A percentile compares a stretch with the other conserved stretches of the same genome.
These are phyloP conservation scores for Serinus canaria DNA, from an alignment of 2,113 vertebrate species.

Conservation along the genomic window DNA sequence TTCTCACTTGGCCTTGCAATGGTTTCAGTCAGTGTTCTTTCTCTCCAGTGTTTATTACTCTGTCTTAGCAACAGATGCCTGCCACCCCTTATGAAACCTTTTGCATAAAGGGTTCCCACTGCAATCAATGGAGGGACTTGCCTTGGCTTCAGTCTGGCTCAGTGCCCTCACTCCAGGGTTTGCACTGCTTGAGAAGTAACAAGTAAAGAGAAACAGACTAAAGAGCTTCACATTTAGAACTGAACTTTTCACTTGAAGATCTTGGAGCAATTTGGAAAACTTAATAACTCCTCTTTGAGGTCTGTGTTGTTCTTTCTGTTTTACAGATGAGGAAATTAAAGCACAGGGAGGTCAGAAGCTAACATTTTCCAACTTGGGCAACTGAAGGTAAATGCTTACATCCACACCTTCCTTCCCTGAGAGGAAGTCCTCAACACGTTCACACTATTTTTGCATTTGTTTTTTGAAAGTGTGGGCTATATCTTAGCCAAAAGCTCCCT, in stretches of 20 bases:
- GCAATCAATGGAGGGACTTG: not conserved
- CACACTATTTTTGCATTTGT: not conserved
- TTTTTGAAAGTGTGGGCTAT: not conserved
- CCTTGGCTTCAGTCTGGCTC: not conserved
- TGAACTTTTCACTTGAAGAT: not conserved
- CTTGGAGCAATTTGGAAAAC: not conserved
- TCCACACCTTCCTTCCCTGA: not conserved
- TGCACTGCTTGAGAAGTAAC: not conserved
- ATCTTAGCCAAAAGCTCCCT: not conserved
- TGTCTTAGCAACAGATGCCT: not conserved
- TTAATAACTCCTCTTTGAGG: not conserved
- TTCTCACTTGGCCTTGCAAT: not conserved
- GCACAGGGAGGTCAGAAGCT: not conserved
- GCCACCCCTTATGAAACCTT: not conserved
- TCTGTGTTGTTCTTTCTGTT: not conserved
- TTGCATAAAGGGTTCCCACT: not conserved
- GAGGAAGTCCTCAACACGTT: not conserved
- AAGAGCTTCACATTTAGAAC: not conserved
- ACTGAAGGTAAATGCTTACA: not conserved
- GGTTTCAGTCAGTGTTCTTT: not conserved
- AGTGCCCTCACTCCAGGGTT: not conserved
- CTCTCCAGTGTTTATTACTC: not conserved
- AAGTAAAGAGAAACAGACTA: not conserved
- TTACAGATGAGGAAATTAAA: conserved; percentile 1
- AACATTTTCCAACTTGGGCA: not conserved